Evolutionary conservation across 2,113 vertebrate genomes (phyloP).

Genomic region (Collichthys lucidus): DNA sequence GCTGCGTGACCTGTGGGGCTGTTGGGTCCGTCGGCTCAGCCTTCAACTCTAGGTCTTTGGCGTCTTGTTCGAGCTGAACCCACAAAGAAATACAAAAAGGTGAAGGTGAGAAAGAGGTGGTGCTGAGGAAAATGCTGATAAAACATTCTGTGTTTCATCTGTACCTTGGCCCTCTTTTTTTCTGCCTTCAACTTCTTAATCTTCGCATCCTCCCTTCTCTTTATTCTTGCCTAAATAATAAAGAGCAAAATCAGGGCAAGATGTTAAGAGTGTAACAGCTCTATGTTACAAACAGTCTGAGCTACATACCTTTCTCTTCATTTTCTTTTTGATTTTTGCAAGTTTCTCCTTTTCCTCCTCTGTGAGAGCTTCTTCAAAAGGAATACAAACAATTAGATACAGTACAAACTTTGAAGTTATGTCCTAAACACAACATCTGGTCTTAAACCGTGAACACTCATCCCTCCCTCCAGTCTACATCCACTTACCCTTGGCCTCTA

Average conservation of each 20-base stretch:
- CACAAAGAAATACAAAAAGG: neutral
- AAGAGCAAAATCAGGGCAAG: conserved; percentile 23
- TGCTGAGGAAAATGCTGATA: neutral
- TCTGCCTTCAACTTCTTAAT: conserved; percentile 85
- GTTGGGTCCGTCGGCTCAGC: conserved; percentile 44
- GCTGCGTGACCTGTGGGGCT: conserved; percentile 33
- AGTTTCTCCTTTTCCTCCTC: conserved; percentile 94
- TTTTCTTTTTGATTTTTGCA: conserved; percentile 94
- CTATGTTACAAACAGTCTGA: neutral
- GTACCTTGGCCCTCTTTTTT: conserved; percentile 90
- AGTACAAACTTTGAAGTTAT: neutral
- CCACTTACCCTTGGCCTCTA: conserved; percentile 90
- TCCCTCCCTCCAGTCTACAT: neutral
- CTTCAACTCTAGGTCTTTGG: conserved; percentile 50
- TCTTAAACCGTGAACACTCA: neutral
- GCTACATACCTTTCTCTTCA: conserved; percentile 89
- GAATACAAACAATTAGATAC: neutral
- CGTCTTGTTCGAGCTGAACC: conserved; percentile 83
- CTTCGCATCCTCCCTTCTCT: conserved; percentile 90
- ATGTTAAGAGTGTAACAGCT: neutral
- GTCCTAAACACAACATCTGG: neutral
- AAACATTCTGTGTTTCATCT: conserved; percentile 3
- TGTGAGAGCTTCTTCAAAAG: conserved; percentile 87
- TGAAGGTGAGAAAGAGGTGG: neutral
- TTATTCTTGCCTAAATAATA: conserved; percentile 89